phyloP scores from a whole-genome alignment of 2,113 vertebrate species.

The Cyrtonyx montezumae region DNA sequence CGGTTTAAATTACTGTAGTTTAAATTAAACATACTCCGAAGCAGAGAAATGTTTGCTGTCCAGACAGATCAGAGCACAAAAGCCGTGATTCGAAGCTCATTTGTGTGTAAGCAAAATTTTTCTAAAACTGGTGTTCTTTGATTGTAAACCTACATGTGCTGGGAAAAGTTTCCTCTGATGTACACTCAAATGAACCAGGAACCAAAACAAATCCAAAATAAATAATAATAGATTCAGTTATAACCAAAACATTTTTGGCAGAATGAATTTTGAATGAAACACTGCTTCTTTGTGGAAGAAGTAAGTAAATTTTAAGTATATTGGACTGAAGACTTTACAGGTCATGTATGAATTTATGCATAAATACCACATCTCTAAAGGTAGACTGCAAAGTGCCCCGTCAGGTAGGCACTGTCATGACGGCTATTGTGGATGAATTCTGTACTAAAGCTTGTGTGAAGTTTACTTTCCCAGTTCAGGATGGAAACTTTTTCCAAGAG shows the following conservation, averaged over 20 bases:
- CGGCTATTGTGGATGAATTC: neutral
- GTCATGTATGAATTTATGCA: neutral
- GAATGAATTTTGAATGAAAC: slow-evolving; percentile 1
- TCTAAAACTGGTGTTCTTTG: neutral
- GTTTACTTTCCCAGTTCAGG: slow-evolving; percentile 3
- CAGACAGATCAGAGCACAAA: neutral
- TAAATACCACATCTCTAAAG: neutral
- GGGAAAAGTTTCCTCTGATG: neutral
- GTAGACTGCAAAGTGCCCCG: neutral
- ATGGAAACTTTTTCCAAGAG: slow-evolving; percentile 28
- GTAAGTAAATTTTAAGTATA: neutral
- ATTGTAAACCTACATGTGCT: neutral
- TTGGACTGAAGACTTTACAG: neutral
- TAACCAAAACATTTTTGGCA: neutral
- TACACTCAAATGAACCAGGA: neutral
- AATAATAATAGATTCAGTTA: neutral
- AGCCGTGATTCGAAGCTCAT: neutral
- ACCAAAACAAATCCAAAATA: neutral
- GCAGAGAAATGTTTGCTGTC: neutral
- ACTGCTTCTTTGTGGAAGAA: neutral
- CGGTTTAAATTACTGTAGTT: neutral
- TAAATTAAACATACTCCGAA: neutral
- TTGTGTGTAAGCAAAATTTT: neutral
- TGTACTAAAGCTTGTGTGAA: neutral
- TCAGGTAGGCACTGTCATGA: neutral